Base-by-base conservation (phyloP, 1,140 invertebrate species). In the Myzus persicae region DNA sequence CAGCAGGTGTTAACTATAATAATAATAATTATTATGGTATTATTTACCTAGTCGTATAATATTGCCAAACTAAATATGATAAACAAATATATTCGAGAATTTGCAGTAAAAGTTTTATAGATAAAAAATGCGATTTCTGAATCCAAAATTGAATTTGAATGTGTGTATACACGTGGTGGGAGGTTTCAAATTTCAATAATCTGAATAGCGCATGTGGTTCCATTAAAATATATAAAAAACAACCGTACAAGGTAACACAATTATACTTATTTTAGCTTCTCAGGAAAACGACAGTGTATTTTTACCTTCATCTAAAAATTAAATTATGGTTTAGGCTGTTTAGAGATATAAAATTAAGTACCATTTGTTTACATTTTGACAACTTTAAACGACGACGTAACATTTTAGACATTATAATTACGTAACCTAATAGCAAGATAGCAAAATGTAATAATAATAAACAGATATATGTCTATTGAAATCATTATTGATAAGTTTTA, bases 341-440 rank as follows among this genome's bases (percentile, higher is more conserved):
- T 67, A 18, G 31, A 67, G 0, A 18, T 18, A 67, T 67, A 1
- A 67, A 67, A 18, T 76, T 36, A 84, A 84, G 82, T 8, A 40
- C 26, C 24, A 31, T 44, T 44, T 85, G 42, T 85, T 85, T 85
- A 85, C 40, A 42, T 42, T 85, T 42, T 44, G 84, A 85, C 40
- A 42, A 84, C 24, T 84, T 84, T 42, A 84, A 84, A 40, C 82
- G 8, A 84, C 40, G 42, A 84, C 82, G 82, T 84, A 42, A 84
- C 8, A 42, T 42, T 84, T 84, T 42, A 76, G 14, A 14, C 31
- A n/a, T 76, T n/a, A 84, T 8, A 1, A 84, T 40, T 84, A 11
- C 82, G 24, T 84, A 84, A 84, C 22, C 24, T 84, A 84, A 84
- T 42, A 40, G 40, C 40, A 84, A 2, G 40, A 42, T 42, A 84